phyloP scores from a whole-genome alignment of 2,888 invertebrate genomes.

The Cybosia mesomella region DNA sequence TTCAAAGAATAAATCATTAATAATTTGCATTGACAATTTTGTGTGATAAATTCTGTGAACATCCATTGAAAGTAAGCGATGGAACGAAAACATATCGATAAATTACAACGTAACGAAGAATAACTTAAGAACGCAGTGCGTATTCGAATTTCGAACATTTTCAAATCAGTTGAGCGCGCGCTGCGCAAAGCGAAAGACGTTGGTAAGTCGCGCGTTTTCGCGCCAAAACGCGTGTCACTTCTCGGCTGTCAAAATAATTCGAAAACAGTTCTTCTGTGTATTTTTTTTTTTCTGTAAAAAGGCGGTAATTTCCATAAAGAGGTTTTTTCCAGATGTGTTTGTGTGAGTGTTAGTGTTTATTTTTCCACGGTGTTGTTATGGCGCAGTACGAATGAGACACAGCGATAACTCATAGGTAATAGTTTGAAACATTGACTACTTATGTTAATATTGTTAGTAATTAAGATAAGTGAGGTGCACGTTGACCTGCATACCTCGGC shows the following conservation, averaged over 20 bases:
- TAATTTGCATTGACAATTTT: not conserved
- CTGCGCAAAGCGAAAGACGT: constrained; percentile 61
- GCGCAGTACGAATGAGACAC: constrained; percentile 40
- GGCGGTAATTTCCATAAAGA: constrained; percentile 27
- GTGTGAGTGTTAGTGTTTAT: constrained; percentile 32
- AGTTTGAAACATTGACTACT: constrained; percentile 32
- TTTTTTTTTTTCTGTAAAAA: constrained; percentile 32
- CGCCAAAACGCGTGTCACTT: constrained; percentile 69
- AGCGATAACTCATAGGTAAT: constrained; percentile 49
- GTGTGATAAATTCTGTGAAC: not conserved
- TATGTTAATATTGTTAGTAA: constrained; percentile 40
- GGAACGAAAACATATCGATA: constrained; percentile 29
- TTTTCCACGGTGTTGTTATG: constrained; percentile 35
- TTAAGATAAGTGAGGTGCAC: constrained; percentile 42
- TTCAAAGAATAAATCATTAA: not conserved
- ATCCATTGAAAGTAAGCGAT: constrained; percentile 26
- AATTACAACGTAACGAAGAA: constrained; percentile 24
- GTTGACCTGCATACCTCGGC: constrained; percentile 41
- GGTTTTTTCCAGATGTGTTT: constrained; percentile 19
- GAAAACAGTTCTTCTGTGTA: constrained; percentile 32
- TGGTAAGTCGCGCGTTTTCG: constrained; percentile 59
- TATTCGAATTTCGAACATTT: constrained; percentile 47
- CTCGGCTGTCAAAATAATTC: constrained; percentile 56
- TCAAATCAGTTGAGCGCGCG: constrained; percentile 72
- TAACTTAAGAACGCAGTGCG: constrained; percentile 36